These are phyloP conservation scores for Podargus strigoides DNA, from an alignment of 2,797 vertebrate genomes.

Conservation along the genomic window DNA sequence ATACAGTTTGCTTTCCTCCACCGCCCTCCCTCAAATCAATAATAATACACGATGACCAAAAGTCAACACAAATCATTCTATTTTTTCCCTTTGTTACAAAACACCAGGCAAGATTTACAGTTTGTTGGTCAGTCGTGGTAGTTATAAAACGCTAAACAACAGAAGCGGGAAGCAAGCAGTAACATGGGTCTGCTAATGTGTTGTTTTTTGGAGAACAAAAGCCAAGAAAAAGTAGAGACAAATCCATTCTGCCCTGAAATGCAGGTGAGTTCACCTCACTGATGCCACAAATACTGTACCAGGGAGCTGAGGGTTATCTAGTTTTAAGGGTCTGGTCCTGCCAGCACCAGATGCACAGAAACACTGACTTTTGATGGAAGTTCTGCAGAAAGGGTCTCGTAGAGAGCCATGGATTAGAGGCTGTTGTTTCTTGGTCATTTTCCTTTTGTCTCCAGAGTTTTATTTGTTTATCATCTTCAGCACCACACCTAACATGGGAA, in stretches of 20 bases:
- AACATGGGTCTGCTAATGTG: not conserved
- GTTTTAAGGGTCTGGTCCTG: not conserved
- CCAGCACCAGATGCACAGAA: not conserved
- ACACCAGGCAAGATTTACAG: not conserved
- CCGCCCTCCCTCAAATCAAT: constrained; percentile 7
- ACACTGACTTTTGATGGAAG: not conserved
- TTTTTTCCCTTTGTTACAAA: constrained; percentile 35
- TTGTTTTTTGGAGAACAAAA: not conserved
- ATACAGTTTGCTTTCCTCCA: not conserved
- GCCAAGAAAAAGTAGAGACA: not conserved
- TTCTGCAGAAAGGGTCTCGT: not conserved
- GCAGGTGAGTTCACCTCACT: not conserved
- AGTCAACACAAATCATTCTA: constrained; percentile 32
- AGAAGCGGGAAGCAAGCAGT: constrained; percentile 19
- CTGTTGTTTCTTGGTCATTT: not conserved
- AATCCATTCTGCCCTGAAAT: not conserved
- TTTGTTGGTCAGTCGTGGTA: not conserved
- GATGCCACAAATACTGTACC: not conserved
- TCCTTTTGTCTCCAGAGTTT: not conserved
- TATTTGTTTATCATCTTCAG: not conserved
- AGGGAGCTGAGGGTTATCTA: not conserved
- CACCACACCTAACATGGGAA: not conserved
- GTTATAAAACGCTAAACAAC: not conserved
- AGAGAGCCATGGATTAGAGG: not conserved
- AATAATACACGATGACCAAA: not conserved